A percentile compares a stretch with the other conserved stretches of the same genome.
phyloP scores from a whole-genome alignment of 2,113 vertebrate genomes.

The Cynocephalus volans region DNA sequence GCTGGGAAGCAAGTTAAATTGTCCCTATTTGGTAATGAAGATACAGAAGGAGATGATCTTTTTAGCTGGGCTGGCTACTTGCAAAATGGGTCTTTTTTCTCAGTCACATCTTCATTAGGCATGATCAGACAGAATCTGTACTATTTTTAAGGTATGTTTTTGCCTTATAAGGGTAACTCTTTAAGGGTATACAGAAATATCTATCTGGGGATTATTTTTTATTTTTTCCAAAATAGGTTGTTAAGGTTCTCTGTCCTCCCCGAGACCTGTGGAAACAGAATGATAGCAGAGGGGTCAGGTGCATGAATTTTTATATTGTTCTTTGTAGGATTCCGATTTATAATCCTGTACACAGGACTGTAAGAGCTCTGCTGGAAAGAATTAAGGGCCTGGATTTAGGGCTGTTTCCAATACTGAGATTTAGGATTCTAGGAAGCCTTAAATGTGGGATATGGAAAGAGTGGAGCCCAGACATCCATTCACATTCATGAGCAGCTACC shows the following conservation, averaged over 20 bases:
- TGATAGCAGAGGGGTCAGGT: too few relatives aligned
- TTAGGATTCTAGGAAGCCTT: not conserved
- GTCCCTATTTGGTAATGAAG: not conserved
- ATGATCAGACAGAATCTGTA: fast-evolving
- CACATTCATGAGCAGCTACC: not conserved
- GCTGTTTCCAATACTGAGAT: too few relatives aligned
- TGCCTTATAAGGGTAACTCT: too few relatives aligned
- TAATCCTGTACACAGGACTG: too few relatives aligned
- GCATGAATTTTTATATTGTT: not conserved
- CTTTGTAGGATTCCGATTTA: not conserved
- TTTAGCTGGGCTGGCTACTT: not conserved
- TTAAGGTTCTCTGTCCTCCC: not conserved
- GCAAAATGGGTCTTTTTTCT: not conserved
- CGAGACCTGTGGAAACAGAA: not conserved
- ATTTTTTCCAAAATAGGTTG: fast-evolving
- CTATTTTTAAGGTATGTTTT: not conserved
- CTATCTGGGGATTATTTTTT: not conserved
- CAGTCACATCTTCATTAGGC: fast-evolving
- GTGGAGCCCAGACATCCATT: not conserved
- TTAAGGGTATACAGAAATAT: not conserved
- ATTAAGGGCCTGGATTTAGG: too few relatives aligned
- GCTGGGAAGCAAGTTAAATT: fast-evolving
- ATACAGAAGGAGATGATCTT: not conserved
- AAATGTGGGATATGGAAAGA: not conserved
- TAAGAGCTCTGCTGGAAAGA: too few relatives aligned